phyloP scores from a whole-genome alignment of 1,140 invertebrate genomes.

The Meloidogyne hapla region DNA sequence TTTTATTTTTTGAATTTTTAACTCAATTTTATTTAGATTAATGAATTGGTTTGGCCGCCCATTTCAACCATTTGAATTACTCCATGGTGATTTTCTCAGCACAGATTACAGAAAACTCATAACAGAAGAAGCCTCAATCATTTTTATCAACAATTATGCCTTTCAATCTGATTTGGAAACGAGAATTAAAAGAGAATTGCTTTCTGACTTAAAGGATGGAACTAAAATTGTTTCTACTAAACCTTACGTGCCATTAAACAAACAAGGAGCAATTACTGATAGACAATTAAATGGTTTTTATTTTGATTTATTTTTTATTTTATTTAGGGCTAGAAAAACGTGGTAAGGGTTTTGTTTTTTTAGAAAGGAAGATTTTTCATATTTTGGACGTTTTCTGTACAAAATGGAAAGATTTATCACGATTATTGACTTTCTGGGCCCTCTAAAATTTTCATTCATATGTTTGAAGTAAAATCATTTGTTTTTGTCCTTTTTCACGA shows the following conservation, averaged over 20 bases:
- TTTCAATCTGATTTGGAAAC: conserved; percentile 57
- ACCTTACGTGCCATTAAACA: conserved; percentile 49
- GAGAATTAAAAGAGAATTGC: conserved; percentile 53
- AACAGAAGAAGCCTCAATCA: conserved; percentile 59
- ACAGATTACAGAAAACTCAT: conserved; percentile 58
- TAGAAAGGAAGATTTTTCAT: too few relatives aligned
- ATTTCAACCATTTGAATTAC: conserved; percentile 45
- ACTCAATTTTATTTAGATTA: conserved; percentile 32
- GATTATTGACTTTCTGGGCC: too few relatives aligned
- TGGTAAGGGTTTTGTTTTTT: too few relatives aligned
- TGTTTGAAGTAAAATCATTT: too few relatives aligned
- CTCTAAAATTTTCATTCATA: too few relatives aligned
- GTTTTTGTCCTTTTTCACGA: too few relatives aligned
- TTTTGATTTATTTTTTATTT: background rate
- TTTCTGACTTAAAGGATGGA: conserved; percentile 55
- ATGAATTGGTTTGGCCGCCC: conserved; percentile 61
- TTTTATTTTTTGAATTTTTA: conserved; percentile 3
- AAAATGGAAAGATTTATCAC: too few relatives aligned
- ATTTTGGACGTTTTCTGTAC: too few relatives aligned
- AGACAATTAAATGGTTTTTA: conserved; percentile 51
- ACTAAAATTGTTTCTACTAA: conserved; percentile 56
- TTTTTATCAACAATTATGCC: conserved; percentile 63
- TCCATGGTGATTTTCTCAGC: conserved; percentile 57
- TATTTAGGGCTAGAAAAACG: too few relatives aligned
- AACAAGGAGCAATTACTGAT: conserved; percentile 44